These are phyloP conservation scores for Eupithecia insigniata DNA, from an alignment of 2,888 invertebrate genomes.

Conservation along the genomic window DNA sequence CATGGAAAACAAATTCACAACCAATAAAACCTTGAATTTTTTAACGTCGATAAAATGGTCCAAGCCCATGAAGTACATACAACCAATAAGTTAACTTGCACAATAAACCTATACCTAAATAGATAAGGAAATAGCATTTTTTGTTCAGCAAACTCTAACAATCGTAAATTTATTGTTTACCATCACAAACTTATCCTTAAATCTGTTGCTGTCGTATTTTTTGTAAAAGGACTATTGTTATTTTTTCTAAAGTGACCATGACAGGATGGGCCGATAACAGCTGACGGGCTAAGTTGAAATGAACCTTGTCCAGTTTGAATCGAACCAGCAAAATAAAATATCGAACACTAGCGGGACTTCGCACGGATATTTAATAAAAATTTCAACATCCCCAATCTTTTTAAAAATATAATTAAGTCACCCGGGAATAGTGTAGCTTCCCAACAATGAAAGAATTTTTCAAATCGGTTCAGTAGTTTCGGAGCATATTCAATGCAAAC, in stretches of 20 bases:
- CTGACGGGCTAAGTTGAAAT: not conserved
- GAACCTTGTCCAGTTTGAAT: not conserved
- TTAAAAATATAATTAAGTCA: no score
- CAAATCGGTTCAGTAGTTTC: no score
- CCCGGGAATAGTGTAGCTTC: no score
- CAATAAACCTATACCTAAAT: conserved; percentile 14
- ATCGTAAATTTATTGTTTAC: conserved; percentile 28
- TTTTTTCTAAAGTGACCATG: conserved; percentile 6
- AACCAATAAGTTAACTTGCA: conserved; percentile 15
- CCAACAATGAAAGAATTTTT: no score
- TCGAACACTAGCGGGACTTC: no score
- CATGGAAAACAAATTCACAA: no score
- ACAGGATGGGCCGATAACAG: not conserved
- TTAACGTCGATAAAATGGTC: conserved; percentile 28
- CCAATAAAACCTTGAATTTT: conserved; percentile 2
- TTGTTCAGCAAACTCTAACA: conserved; percentile 20
- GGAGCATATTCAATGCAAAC: no score
- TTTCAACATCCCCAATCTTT: no score
- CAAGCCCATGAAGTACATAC: no score
- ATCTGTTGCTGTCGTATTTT: not conserved
- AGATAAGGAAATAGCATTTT: conserved; percentile 21
- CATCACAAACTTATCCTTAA: not conserved
- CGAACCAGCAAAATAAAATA: not conserved
- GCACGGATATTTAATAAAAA: no score
- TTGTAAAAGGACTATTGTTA: not conserved